Base-by-base conservation (phyloP, 2,888 invertebrate genomes). In the Mythimna pallens region DNA sequence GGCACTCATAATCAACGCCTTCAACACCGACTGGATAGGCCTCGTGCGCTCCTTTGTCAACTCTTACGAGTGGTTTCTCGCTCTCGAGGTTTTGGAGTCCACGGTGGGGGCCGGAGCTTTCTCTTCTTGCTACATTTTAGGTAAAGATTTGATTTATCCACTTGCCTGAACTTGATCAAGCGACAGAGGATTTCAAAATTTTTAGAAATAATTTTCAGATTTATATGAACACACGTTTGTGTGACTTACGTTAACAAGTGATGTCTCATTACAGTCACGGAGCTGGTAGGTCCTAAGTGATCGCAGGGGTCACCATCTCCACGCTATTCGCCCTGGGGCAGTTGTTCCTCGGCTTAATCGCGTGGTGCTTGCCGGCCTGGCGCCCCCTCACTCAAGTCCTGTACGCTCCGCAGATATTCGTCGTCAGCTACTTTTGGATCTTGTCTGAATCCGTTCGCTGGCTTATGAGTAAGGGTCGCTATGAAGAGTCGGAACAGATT, bases 371-470 rank as follows among this genome's bases (percentile, higher is more conserved):
- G 6, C 97, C 97, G 63, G 95, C 97, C 65, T 98, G 98, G 98
- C 96, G 98, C 76, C 91, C 96, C 20, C 94, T 98, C 34, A 97
- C 98, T 3, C 96, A 97, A 72, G 96, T 97, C 8, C 93, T 98
- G 17, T 98, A 98, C 88, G 96, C 97, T 0, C 98, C 98, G 0
- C 97, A 97, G n/a, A 89, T 98, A 8, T 91, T 98, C 0, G 97
- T 98, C 36, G 91, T 98, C 59, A 91, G 96, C 25, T 98, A 98
- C 89, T 97, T 97, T 84, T 98, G 98, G 97, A 93, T 98, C 54
- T 94, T 98, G 14, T 97, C 98, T 0, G 98, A 98, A 92, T 98
- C 98, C 10, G 97, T 98, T 6, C 96, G 98, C 73, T 98, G 98
- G 98, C 96, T 98, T 22, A 93, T 98, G 85, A 97, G 97, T 63